phyloP scores from a whole-genome alignment of 2,113 vertebrate genomes.

The Hepsetus odoe region DNA sequence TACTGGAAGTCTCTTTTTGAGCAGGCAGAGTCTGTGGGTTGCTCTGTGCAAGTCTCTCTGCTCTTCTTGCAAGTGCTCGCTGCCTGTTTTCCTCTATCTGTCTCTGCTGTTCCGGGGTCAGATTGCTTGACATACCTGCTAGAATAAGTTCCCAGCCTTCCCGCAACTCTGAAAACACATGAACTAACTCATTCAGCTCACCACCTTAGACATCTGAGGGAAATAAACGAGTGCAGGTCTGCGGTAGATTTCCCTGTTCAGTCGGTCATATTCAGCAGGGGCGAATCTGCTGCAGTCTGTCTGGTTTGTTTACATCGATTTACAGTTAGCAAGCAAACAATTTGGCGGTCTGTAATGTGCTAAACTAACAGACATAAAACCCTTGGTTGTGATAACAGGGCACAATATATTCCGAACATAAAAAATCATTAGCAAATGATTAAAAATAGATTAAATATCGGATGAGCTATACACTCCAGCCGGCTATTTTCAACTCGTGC shows the following conservation, averaged over 20 bases:
- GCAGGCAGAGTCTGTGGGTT: background rate
- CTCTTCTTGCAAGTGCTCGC: constrained; percentile 87
- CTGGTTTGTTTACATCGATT: background rate
- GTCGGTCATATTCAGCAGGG: background rate
- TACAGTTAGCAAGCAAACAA: background rate
- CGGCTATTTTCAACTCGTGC: constrained; percentile 6
- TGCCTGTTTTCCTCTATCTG: constrained; percentile 90
- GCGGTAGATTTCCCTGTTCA: background rate
- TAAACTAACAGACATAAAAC: background rate
- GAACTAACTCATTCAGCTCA: background rate
- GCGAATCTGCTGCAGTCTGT: too few relatives aligned
- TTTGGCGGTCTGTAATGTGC: background rate
- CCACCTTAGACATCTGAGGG: background rate
- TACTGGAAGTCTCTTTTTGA: constrained; percentile 23
- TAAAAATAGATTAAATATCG: background rate
- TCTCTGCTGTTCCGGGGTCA: constrained; percentile 88
- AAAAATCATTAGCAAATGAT: too few relatives aligned
- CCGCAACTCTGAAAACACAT: background rate
- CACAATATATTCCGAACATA: background rate
- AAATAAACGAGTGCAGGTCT: background rate
- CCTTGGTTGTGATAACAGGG: background rate
- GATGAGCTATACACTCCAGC: background rate
- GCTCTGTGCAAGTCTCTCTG: constrained; percentile 78
- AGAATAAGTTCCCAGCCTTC: background rate
- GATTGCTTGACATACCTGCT: constrained; percentile 79